Conservation (phyloP, 2,888 invertebrate genomes). For the Formica aserva region DNA sequence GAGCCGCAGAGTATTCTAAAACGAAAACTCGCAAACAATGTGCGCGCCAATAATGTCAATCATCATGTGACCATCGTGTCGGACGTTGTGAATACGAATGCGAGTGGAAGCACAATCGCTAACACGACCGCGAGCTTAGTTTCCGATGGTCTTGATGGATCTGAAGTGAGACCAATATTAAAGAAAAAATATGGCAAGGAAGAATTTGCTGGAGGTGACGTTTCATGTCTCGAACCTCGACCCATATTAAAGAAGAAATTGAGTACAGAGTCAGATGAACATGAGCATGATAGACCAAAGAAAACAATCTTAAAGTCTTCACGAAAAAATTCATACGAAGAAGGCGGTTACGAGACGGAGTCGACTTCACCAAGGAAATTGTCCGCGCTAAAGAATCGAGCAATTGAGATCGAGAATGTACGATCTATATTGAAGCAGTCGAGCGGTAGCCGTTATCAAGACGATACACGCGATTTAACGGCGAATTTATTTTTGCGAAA, state of each 20-base stretch:
- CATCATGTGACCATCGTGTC: slow-evolving; percentile 90
- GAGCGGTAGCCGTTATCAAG: slow-evolving; percentile 84
- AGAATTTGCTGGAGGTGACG: slow-evolving; percentile 85
- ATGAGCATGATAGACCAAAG: slow-evolving; percentile 89
- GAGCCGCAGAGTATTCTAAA: slow-evolving; percentile 93
- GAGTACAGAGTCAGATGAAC: slow-evolving; percentile 91
- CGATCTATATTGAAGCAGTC: slow-evolving; percentile 90
- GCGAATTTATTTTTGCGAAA: slow-evolving; percentile 83
- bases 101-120: not conserved
- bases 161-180: slow-evolving; percentile 91
- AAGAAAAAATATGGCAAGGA: slow-evolving; percentile 93
- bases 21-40: slow-evolving; percentile 91
- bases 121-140: slow-evolving; percentile 87
- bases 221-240: slow-evolving; percentile 83
- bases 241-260: slow-evolving; percentile 96
- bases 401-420: slow-evolving; percentile 86
- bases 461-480: slow-evolving; percentile 87
- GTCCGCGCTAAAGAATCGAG: slow-evolving; percentile 87
- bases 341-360: slow-evolving; percentile 87
- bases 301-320: slow-evolving; percentile 93
- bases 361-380: slow-evolving; percentile 88
- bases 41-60: slow-evolving; percentile 87
- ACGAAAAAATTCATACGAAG: slow-evolving; percentile 89
- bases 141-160: slow-evolving; percentile 83
- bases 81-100: slow-evolving; percentile 88